Percentiles rank a stretch among this genome's conserved stretches.
phyloP scores from a whole-genome alignment of 2,888 invertebrate genomes.

The Anodontia alba region DNA sequence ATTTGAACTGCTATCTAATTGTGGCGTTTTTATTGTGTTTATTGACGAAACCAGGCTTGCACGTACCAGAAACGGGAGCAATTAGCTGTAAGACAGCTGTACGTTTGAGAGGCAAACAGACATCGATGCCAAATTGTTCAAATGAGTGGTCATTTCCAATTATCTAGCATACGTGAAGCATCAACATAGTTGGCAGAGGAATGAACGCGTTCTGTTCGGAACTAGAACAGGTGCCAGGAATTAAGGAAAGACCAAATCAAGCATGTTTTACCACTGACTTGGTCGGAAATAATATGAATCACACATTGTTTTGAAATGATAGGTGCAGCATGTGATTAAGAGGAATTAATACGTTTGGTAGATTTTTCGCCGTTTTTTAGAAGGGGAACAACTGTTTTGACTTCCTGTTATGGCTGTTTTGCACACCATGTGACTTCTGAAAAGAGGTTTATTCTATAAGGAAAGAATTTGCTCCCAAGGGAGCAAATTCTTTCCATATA shows the following conservation, averaged over 20 bases:
- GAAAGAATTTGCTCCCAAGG: no score
- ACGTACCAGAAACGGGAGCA: background rate
- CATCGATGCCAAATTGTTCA: constrained; percentile 7
- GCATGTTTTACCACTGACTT: background rate
- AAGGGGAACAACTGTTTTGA: no score
- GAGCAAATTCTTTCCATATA: no score
- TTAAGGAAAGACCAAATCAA: background rate
- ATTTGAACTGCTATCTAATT: no score
- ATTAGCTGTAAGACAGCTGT: background rate
- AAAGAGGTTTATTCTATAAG: no score
- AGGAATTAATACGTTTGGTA: no score
- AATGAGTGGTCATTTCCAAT: constrained; percentile 18
- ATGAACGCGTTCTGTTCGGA: background rate
- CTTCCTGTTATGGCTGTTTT: no score
- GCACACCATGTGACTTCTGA: no score
- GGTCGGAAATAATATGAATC: background rate
- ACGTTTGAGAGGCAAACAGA: background rate
- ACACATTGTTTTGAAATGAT: background rate
- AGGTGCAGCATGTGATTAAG: background rate
- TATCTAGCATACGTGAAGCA: background rate
- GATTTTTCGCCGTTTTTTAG: no score
- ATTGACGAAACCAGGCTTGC: background rate
- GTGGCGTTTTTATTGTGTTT: no score
- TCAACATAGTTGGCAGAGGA: background rate
- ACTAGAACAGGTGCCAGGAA: background rate